Evolutionary conservation across 1,140 invertebrate species (phyloP), one percentile per base, ranked within the genome.

Genomic region (Neodiprion lecontei): DNA sequence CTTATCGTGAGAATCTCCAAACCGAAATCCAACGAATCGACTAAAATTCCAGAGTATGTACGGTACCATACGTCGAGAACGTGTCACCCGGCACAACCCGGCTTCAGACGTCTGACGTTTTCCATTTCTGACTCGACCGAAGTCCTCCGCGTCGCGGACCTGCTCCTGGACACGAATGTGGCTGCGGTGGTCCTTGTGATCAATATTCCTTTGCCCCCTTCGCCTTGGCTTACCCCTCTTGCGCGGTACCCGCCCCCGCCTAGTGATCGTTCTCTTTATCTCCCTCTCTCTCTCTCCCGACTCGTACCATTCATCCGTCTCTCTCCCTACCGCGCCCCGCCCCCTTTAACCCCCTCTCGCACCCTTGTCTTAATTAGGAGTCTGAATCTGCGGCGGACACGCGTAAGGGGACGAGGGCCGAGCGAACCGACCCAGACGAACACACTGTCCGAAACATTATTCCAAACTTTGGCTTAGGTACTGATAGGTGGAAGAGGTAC

Each of bases 321-420:
- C 28, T 12, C 28, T 69, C 68, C 5, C 68, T 69, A 9, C 14
- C 70, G 10, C 49, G 14, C 28, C 53, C 40, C 72, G 12, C 53
- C 61, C 85, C 83, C 81, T 81, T 82, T 81, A 81, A 84, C 81
- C 84, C 85, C 84, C 85, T 84, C 85, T 88, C 82, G 84, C 86
- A 88, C 87, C 88, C 88, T 89, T 84, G 89, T 91, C 90, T 91
- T 91, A 91, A 91, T 91, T 91, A 91, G 90, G 90, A 90, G 89
- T 90, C 89, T 89, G 90, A 91, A 91, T 91, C 90, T 91, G 90
- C 88, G 89, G 90, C 89, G 90, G 90, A 91, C 90, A 91, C 89
- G 90, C 89, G 89, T 90, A 90, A 90, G 89, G 89, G 89, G 87
- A 86, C 85, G 81, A 81, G 80, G 77, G 77, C 78, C 77, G 77